Evolutionary conservation across 2,888 invertebrate genomes (phyloP).

Genomic region (Ptychoptera contaminata): DNA sequence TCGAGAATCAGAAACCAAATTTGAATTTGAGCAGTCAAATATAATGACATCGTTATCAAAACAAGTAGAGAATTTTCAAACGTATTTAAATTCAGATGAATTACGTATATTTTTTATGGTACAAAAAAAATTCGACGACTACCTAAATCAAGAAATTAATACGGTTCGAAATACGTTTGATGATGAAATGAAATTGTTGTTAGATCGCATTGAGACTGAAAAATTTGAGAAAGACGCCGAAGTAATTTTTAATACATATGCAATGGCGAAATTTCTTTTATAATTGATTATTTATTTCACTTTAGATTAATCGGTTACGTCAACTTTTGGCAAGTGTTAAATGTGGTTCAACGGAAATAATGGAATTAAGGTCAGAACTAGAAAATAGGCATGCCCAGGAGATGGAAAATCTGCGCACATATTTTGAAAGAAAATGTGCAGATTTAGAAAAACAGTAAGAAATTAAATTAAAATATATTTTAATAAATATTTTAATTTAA

Average conservation of each 20-base stretch:
- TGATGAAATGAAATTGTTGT: conserved; percentile 21
- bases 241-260: conserved; percentile 17
- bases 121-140: conserved; percentile 39
- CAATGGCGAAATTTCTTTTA: neutral
- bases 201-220: conserved; percentile 36
- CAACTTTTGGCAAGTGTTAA: conserved; percentile 40
- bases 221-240: conserved; percentile 39
- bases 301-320: conserved; percentile 26
- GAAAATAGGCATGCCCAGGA: conserved; percentile 52
- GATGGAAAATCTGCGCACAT: conserved; percentile 62
- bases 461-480: conserved; percentile 1
- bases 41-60: conserved; percentile 26
- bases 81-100: conserved; percentile 25
- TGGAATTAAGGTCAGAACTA: conserved; percentile 40
- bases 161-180: conserved; percentile 29
- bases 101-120: conserved; percentile 29
- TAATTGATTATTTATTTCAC: neutral
- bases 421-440: conserved; percentile 65
- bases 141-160: conserved; percentile 37
- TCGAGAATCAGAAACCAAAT: conserved; percentile 20
- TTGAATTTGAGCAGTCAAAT: conserved; percentile 15
- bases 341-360: conserved; percentile 39
- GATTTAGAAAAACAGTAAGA: conserved; percentile 62
- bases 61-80: conserved; percentile 28
- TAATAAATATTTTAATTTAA: neutral